Conservation (phyloP, 2,888 invertebrate species). For the Pseudococcus longispinus region DNA sequence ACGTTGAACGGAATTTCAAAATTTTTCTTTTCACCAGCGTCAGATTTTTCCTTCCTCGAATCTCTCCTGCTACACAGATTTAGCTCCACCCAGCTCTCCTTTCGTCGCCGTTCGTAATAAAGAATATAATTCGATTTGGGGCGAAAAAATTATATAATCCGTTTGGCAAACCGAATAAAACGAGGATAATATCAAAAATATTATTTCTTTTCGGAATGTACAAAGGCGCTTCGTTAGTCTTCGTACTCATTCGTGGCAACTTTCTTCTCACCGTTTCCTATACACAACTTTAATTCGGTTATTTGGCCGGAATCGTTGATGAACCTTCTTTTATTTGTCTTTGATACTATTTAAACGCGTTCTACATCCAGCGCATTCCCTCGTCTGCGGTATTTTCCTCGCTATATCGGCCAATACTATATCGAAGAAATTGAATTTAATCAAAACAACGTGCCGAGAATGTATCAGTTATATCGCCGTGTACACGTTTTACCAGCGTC, state of each 20-base stretch:
- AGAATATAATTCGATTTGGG: background rate
- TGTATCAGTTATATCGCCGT: background rate
- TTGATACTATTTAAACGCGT: conserved; percentile 29
- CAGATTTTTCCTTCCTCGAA: background rate
- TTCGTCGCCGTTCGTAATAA: background rate
- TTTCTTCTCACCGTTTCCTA: background rate
- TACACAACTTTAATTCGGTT: conserved; percentile 42
- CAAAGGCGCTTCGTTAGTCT: conserved; percentile 46
- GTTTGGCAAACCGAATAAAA: background rate
- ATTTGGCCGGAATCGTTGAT: conserved; percentile 50
- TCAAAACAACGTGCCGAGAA: conserved; percentile 39
- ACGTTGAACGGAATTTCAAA: background rate
- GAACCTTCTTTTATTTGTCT: conserved; percentile 49
- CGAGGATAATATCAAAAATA: conserved; percentile 32
- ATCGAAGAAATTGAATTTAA: conserved; percentile 53
- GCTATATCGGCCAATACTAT: background rate
- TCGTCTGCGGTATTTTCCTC: background rate
- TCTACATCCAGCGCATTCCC: background rate
- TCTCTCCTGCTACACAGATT: background rate
- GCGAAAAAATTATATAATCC: background rate
- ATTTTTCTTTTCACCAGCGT: background rate
- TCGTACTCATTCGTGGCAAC: background rate
- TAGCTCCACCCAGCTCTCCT: background rate
- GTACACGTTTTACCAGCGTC: background rate
- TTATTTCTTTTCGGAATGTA: background rate